These are phyloP conservation scores for Notamacropus eugenii DNA, from an alignment of 2,797 vertebrate species.

Conservation along the genomic window DNA sequence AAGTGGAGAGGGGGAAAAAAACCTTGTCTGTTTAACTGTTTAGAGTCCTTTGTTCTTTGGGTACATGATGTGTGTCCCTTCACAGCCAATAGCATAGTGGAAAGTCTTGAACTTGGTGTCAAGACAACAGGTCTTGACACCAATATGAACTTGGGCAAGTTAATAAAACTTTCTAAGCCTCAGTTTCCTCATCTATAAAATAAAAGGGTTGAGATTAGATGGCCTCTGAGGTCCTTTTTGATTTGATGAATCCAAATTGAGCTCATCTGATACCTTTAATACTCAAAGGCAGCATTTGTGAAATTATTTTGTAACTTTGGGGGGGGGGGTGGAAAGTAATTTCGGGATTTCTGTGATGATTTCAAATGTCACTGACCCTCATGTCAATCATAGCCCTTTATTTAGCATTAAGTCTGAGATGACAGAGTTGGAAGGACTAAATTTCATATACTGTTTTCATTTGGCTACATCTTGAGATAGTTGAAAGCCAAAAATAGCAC, in stretches of 20 bases:
- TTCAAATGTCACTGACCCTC: background rate
- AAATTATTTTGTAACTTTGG: slow-evolving; percentile 4
- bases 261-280: background rate
- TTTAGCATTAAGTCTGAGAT: background rate
- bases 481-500: background rate
- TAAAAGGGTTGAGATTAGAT: background rate
- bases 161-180: background rate
- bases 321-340: background rate
- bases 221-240: background rate
- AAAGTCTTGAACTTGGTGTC: background rate
- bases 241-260: background rate
- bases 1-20: slow-evolving; percentile 20
- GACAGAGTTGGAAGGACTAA: background rate
- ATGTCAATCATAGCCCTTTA: background rate
- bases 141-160: background rate
- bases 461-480: background rate
- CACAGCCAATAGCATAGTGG: background rate
- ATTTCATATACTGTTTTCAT: background rate
- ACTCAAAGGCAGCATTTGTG: background rate
- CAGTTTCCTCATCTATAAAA: background rate
- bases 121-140: background rate
- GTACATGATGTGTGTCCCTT: background rate
- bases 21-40: slow-evolving; percentile 47
- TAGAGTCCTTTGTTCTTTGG: slow-evolving; percentile 35
- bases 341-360: background rate